Percentiles rank a stretch among this genome's conserved stretches.
phyloP scores from a whole-genome alignment of 2,113 vertebrate species.

The Isichthys henryi region DNA sequence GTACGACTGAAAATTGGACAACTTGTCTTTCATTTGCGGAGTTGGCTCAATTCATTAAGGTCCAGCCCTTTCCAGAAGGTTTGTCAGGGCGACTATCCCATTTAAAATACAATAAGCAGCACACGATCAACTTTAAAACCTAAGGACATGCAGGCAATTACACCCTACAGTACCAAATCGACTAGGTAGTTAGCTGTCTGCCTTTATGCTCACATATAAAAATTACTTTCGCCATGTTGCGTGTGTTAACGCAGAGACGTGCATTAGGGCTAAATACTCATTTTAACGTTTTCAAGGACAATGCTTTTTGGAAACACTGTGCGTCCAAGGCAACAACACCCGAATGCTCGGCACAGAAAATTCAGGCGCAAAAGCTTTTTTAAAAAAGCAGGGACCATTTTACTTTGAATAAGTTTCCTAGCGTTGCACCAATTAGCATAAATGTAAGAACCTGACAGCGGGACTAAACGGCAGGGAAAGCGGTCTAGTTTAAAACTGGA shows the following conservation, averaged over 20 bases:
- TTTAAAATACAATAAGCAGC: not conserved
- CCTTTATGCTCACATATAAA: not conserved
- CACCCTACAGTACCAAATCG: not conserved
- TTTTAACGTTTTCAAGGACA: not conserved
- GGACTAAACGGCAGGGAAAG: not conserved
- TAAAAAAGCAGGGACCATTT: not conserved
- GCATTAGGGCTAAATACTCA: not conserved
- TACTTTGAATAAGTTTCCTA: not conserved
- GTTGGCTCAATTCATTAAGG: not conserved
- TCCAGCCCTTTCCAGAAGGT: not conserved
- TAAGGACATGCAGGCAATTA: not conserved
- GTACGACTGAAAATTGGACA: not conserved
- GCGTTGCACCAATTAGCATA: not conserved
- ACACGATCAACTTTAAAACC: not conserved
- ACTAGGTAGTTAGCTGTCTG: not conserved
- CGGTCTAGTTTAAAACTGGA: not conserved
- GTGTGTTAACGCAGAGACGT: not conserved
- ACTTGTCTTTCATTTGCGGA: not conserved
- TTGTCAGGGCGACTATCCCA: not conserved
- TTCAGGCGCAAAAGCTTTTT: not conserved
- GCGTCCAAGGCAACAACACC: not conserved
- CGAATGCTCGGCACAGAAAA: not conserved
- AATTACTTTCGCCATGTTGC: not conserved
- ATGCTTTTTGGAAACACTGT: not conserved
- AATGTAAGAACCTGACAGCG: not conserved